Base-by-base conservation (phyloP, 2,113 vertebrate species). In the Abramis brama region DNA sequence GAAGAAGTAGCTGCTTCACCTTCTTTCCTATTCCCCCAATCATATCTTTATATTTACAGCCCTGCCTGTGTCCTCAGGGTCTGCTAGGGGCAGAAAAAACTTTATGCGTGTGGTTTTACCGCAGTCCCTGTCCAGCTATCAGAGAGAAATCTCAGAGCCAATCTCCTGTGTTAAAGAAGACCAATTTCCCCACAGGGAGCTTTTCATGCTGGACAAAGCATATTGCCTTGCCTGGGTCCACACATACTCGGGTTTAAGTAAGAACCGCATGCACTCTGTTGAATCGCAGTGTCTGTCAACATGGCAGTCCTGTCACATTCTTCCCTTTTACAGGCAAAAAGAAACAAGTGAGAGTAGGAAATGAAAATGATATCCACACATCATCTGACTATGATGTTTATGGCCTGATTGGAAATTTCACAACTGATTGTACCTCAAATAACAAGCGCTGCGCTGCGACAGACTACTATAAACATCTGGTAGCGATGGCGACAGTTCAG, bases 11-110 rank as follows among this genome's bases (percentile, higher is more conserved):
- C 73, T 66, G 60, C 59, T 76, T 66, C 78, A 62, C 59, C 79
- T 39, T 57, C 47, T 80, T 84, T 86, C 47, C 76, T 81, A 57
- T 84, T 84, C 50, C 77, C 68, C 76, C 75, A 81, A 86, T 80
- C 68, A 86, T 84, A 80, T 81, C 68, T 79, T 78, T 81, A 68
- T 84, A 86, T 88, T 88, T 88, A 88, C 87, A 57, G 73, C 36
- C 33, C 79, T 47, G 76, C 6, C 52, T 59, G 84, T 68, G 62
- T 79, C 84, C 73, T 73, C 68, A 2, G 87, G 85, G 87, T 47
- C 85, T 68, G 81, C 82, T 75, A 79, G 87, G 27, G 64, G 80
- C 81, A 57, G 87, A 76, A 75, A 82, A 86, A 88, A 82, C 64
- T 82, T 50, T 62, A 10, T 57, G 60, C 73, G 47, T 84, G 82